Conservation (phyloP, 23 tunicate species). For the Diplosoma virens region DNA sequence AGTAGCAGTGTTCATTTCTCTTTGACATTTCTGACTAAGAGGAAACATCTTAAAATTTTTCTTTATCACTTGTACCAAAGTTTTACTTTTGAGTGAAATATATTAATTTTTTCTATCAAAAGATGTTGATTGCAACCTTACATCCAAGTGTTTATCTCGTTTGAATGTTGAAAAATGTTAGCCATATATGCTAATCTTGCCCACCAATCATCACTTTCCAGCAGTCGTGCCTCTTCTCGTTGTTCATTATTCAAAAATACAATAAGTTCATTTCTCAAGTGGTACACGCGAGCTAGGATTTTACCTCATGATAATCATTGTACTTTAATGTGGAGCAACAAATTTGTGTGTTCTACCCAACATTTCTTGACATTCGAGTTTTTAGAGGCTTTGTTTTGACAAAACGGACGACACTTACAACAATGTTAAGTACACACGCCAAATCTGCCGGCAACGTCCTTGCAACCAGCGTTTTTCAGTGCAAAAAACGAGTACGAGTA, state of each 20-base stretch:
- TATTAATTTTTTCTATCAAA: constrained; percentile 14
- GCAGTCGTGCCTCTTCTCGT: constrained; percentile 20
- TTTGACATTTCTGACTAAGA: no score
- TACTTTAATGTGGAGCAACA: background rate
- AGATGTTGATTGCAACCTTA: constrained; percentile 6
- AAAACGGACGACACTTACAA: constrained; percentile 18
- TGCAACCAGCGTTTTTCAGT: constrained; percentile 30
- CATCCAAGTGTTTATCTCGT: constrained; percentile 5
- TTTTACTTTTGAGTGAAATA: constrained; percentile 26
- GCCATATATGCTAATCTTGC: constrained; percentile 39
- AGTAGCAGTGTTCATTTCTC: no score
- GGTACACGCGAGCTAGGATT: constrained; percentile 15
- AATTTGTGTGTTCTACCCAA: constrained; percentile 2
- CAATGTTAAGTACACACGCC: constrained; percentile 10
- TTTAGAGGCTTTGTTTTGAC: constrained; percentile 29
- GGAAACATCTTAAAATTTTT: no score
- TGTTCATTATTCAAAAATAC: background rate
- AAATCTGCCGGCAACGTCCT: constrained; percentile 38
- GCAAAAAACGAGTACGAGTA: constrained; percentile 16
- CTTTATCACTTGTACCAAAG: no score
- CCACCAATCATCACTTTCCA: constrained; percentile 43
- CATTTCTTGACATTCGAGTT: constrained; percentile 22
- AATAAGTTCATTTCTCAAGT: background rate
- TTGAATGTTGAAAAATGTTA: background rate
- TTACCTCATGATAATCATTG: constrained; percentile 26